A percentile compares a stretch with the other conserved stretches of the same genome.
phyloP scores from a whole-genome alignment of 1,140 invertebrate species.

The Psix sp. region DNA sequence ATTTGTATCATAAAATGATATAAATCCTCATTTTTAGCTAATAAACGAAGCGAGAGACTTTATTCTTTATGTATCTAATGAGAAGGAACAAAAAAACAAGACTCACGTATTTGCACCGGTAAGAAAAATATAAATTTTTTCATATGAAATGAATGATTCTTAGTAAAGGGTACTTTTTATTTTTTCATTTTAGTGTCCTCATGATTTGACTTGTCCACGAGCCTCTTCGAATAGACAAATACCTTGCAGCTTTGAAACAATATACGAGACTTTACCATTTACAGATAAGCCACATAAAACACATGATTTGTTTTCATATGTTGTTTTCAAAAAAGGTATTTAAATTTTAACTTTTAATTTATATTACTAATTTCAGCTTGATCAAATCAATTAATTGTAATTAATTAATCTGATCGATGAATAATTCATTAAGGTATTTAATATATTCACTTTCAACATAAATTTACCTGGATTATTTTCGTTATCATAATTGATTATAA shows the following conservation, averaged over 20 bases:
- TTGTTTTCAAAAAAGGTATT: conserved; percentile 89
- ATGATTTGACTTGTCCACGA: conserved; percentile 85
- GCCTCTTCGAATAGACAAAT: conserved; percentile 78
- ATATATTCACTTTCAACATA: too few relatives aligned
- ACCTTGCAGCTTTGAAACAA: conserved; percentile 87
- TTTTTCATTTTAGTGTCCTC: conserved; percentile 90
- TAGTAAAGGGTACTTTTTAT: conserved; percentile 20
- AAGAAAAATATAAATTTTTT: conserved; percentile 61
- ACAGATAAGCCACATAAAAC: conserved; percentile 61
- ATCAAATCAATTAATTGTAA: too few relatives aligned
- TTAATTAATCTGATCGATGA: too few relatives aligned
- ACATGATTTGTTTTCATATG: conserved; percentile 83
- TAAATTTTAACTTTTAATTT: too few relatives aligned
- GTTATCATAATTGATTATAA: too few relatives aligned
- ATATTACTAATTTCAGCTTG: too few relatives aligned
- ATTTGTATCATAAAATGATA: too few relatives aligned
- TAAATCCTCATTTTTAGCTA: conserved; percentile 76
- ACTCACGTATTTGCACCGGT: conserved; percentile 86
- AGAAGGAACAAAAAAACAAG: conserved; percentile 70
- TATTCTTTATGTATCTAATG: conserved; percentile 77
- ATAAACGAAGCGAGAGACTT: conserved; percentile 87
- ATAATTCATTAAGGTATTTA: too few relatives aligned
- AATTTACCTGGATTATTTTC: too few relatives aligned
- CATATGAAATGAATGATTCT: not conserved
- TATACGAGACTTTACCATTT: conserved; percentile 80